Evolutionary conservation across 2,113 vertebrate genomes (phyloP).

Genomic region (Ahaetulla prasina): DNA sequence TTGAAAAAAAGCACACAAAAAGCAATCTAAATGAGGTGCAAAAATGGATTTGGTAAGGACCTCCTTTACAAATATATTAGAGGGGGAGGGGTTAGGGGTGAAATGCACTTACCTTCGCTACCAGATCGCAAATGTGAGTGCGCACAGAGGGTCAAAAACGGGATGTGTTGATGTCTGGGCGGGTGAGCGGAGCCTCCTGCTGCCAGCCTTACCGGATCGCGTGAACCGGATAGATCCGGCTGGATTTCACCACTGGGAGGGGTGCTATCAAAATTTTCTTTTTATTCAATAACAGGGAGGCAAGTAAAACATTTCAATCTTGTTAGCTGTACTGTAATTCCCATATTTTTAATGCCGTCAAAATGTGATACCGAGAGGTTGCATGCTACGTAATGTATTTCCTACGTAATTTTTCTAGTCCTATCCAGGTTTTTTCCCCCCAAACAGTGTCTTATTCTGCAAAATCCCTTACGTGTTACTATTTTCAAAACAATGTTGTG

Average conservation of each 20-base stretch:
- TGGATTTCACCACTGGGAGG: too few species aligned
- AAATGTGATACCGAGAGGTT: neutral
- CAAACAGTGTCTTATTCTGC: neutral
- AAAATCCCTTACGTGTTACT: neutral
- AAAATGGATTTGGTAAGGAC: slow-evolving; percentile 7
- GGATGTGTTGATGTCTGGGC: too few species aligned
- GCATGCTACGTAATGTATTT: neutral
- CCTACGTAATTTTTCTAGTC: neutral
- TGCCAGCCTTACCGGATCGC: too few species aligned
- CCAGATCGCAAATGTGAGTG: too few species aligned
- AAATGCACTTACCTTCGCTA: too few species aligned
- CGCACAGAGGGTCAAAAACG: too few species aligned
- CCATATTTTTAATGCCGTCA: neutral
- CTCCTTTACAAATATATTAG: neutral
- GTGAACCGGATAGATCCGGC: too few species aligned
- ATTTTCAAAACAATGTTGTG: neutral
- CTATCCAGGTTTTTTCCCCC: neutral
- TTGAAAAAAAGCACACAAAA: neutral
- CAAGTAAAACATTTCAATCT: neutral
- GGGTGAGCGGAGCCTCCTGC: too few species aligned
- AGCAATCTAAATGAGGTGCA: neutral
- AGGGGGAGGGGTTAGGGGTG: too few species aligned
- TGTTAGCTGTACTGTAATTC: neutral
- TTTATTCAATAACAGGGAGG: neutral
- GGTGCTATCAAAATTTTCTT: neutral